Evolutionary conservation across 2,888 invertebrate genomes (phyloP).

Genomic region (Eupithecia inturbata): DNA sequence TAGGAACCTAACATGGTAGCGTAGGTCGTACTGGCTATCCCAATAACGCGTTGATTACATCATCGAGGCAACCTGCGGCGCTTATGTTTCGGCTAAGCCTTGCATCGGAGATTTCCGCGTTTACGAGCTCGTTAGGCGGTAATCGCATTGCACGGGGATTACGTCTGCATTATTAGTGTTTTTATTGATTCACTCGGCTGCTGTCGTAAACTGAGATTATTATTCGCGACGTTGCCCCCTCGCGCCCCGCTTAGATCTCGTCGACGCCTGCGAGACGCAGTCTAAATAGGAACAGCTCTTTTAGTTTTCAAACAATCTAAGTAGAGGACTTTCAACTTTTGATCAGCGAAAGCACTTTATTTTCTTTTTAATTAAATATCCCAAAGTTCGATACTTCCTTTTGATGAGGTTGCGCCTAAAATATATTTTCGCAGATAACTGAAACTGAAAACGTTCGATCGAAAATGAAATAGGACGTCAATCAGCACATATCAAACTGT

Average conservation of each 20-base stretch:
- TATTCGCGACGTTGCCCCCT: slow-evolving; percentile 76
- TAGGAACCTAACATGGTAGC: slow-evolving; percentile 11
- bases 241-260: slow-evolving; percentile 52
- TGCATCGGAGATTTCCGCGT: slow-evolving; percentile 78
- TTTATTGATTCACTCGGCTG: slow-evolving; percentile 84
- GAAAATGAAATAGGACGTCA: background rate
- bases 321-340: background rate
- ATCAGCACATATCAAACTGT: background rate
- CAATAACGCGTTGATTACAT: slow-evolving; percentile 33
- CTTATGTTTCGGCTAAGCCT: slow-evolving; percentile 72
- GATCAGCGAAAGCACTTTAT: background rate
- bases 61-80: slow-evolving; percentile 53
- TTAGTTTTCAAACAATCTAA: background rate
- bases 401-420: background rate
- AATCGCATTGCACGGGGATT: slow-evolving; percentile 83
- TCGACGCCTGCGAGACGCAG: slow-evolving; percentile 43
- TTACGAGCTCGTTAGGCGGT: slow-evolving; percentile 83
- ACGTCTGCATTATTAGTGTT: slow-evolving; percentile 84
- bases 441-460: background rate
- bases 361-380: background rate
- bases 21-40: slow-evolving; percentile 19
- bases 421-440: background rate
- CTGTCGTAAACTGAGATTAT: slow-evolving; percentile 84
- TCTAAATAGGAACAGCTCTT: slow-evolving; percentile 7
- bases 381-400: background rate